A percentile compares a stretch with the other conserved stretches of the same genome.
These are phyloP conservation scores for Oeneis ivallda DNA, from an alignment of 2,888 invertebrate genomes.

Conservation along the genomic window DNA sequence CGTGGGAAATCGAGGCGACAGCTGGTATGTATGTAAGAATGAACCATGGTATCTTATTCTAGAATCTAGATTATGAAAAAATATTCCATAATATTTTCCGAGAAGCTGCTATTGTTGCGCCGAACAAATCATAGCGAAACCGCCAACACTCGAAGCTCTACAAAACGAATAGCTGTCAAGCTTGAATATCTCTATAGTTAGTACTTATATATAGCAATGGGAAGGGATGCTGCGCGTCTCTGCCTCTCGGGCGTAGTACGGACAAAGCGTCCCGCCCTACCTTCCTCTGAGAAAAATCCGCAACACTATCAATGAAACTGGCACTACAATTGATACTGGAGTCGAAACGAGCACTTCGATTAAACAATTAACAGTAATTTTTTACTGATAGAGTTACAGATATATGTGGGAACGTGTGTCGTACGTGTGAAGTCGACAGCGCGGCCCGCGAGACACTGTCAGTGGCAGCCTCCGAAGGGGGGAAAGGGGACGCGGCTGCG, in stretches of 20 bases:
- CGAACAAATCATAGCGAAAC: slow-evolving; percentile 10
- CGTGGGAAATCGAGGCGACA: no score
- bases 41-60: not conserved
- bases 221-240: slow-evolving; percentile 76
- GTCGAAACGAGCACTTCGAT: slow-evolving; percentile 53
- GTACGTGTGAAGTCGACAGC: slow-evolving; percentile 62
- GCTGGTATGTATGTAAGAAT: no score
- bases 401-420: slow-evolving; percentile 48
- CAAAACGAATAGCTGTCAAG: slow-evolving; percentile 32
- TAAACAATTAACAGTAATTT: slow-evolving; percentile 40
- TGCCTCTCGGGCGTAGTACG: slow-evolving; percentile 76
- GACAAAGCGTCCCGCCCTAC: slow-evolving; percentile 75
- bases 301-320: slow-evolving; percentile 36
- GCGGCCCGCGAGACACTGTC: slow-evolving; percentile 78
- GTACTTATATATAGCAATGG: slow-evolving; percentile 46
- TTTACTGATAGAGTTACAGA: slow-evolving; percentile 47
- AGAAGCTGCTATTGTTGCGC: no score
- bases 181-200: slow-evolving; percentile 33
- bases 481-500: slow-evolving; percentile 69
- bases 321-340: slow-evolving; percentile 33
- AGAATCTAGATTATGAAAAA: not conserved
- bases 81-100: no score
- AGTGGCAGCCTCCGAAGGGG: slow-evolving; percentile 68
- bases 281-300: slow-evolving; percentile 48
- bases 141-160: slow-evolving; percentile 15